These are phyloP conservation scores for Elegia similella DNA, from an alignment of 2,888 invertebrate species.

Conservation along the genomic window DNA sequence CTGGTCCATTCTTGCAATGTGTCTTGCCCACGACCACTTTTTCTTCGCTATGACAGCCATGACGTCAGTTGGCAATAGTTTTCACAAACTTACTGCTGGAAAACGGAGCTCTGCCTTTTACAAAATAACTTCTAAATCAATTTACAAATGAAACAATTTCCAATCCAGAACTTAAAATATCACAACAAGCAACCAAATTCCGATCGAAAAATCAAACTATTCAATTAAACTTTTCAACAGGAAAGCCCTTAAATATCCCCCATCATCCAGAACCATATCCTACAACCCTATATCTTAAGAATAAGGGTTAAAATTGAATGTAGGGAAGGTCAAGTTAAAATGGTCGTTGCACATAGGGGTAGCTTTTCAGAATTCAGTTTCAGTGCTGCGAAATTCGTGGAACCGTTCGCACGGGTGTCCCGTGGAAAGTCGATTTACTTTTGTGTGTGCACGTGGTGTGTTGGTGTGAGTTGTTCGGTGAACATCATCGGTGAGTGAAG, in stretches of 20 bases:
- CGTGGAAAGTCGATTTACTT: not conserved
- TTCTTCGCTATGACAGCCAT: no score
- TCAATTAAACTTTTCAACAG: not conserved
- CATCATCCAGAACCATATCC: not conserved
- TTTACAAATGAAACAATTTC: not conserved
- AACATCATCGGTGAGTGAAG: not conserved
- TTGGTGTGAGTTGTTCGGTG: not conserved
- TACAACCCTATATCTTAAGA: not conserved
- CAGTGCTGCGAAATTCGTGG: slow-evolving; percentile 6
- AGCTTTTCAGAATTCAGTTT: not conserved
- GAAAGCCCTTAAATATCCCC: not conserved
- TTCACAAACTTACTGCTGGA: no score
- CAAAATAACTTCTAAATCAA: no score
- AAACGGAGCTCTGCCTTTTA: no score
- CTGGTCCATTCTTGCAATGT: no score
- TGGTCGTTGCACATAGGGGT: not conserved
- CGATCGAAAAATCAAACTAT: not conserved
- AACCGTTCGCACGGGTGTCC: not conserved
- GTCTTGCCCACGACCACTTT: no score
- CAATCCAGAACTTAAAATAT: not conserved
- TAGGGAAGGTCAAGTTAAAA: not conserved
- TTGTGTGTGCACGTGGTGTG: slow-evolving; percentile 7
- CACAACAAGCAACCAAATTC: not conserved
- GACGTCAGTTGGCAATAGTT: no score
- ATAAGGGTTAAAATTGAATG: not conserved